Evolutionary conservation across 2,888 invertebrate species (phyloP).

Genomic region (Listrodromus nycthemerus): DNA sequence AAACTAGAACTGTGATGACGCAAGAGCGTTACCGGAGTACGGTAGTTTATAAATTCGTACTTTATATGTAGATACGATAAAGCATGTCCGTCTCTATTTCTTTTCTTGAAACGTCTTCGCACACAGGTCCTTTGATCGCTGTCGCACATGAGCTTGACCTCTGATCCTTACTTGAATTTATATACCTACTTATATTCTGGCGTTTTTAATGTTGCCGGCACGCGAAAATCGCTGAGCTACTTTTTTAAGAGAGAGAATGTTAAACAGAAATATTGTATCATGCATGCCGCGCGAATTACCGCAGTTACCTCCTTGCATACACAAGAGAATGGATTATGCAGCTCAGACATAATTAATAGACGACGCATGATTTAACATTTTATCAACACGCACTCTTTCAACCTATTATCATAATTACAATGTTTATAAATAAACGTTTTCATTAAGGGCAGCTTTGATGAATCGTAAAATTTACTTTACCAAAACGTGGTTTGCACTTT

Average conservation of each 20-base stretch:
- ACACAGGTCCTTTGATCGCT: conserved; percentile 12
- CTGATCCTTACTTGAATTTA: conserved; percentile 35
- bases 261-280: conserved; percentile 36
- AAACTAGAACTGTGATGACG: conserved; percentile 41
- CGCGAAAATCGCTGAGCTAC: conserved; percentile 38
- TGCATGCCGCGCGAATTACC: conserved; percentile 24
- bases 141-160: conserved; percentile 46
- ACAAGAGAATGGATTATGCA: conserved; percentile 10
- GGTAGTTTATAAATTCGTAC: conserved; percentile 32
- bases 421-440: conserved; percentile 25
- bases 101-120: conserved; percentile 21
- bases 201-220: conserved; percentile 47
- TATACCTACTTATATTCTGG: conserved; percentile 31
- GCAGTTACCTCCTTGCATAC: conserved; percentile 3
- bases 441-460: not conserved
- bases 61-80: not conserved
- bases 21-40: conserved; percentile 32
- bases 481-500: not conserved
- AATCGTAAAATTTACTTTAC: not conserved
- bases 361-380: conserved; percentile 46
- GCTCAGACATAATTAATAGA: conserved; percentile 22
- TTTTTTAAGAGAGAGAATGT: conserved; percentile 34
- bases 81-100: not conserved
- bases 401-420: not conserved
- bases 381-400: conserved; percentile 35